Evolutionary conservation across 2,113 vertebrate genomes (phyloP), one percentile per base, ranked within the genome.

Genomic region (Salvelinus sp.): DNA sequence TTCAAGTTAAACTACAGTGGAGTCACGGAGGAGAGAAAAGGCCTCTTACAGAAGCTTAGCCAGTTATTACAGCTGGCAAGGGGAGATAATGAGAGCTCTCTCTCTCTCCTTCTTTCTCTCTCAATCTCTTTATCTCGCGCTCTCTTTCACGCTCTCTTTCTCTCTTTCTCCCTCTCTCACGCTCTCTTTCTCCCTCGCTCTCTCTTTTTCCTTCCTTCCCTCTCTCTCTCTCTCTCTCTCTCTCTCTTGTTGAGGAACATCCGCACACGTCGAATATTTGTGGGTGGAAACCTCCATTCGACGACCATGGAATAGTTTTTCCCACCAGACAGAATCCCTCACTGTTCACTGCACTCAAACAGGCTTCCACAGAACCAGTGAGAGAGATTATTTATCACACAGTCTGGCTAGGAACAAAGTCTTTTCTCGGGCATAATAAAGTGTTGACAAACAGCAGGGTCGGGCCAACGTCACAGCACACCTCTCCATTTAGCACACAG

Each of bases 51-150:
- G 38, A 44, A 44, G 9, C 38, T 10, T 44, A 63, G 28, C 75
- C 70, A 76, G 68, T 88, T 76, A 87, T 91, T 89, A 89, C 68
- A 83, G 83, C 76, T 88, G 85, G 85, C 80, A 86, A 13, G 28
- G 13, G 75, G 72, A 86, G 77, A 86, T 84, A 82, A 89, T 87
- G 76, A 85, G 78, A 54, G 3, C 4, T 87, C 63, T 25, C 74
- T 28, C 50, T 30, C 48, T 30, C 57, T 76, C 23, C 4, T 23
- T 67, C 23, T n/a, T 47, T 67, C 25, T 16, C 38, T 65, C 38
- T 74, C 63, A 25, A 1, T 25, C 25, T 25, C 25, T 25, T 25
- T 25, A 33, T 6, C 30, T 33, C 5, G 30, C 5, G 1, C 33
- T 38, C 38, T 38, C 2, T 38, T 7, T 38, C 6, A 7, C 33